These are phyloP conservation scores for Phaedon cochleariae DNA, from an alignment of 2,888 invertebrate species.

Conservation along the genomic window DNA sequence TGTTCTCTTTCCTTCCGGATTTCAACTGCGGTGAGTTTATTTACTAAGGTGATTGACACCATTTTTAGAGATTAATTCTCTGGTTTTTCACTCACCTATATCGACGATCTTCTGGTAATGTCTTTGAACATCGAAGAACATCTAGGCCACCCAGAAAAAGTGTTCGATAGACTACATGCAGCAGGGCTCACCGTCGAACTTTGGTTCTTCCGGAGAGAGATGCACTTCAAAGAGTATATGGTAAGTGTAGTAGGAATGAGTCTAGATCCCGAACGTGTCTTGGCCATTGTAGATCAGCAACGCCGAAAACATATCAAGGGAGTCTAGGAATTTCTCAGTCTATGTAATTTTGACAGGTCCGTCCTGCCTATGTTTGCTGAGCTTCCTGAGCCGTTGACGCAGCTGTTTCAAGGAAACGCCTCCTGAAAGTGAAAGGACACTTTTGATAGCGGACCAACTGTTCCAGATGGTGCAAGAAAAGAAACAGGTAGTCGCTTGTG, in stretches of 20 bases:
- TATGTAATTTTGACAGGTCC: constrained; percentile 27
- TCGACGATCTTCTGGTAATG: constrained; percentile 20
- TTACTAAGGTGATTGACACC: background rate
- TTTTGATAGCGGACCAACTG: no score
- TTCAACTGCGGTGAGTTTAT: no score
- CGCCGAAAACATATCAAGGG: constrained; percentile 26
- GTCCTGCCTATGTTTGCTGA: constrained; percentile 7
- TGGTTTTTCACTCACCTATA: background rate
- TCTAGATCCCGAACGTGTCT: constrained; percentile 31
- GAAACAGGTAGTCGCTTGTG: constrained; percentile 13
- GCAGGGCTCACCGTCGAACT: constrained; percentile 33
- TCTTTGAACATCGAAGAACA: constrained; percentile 32
- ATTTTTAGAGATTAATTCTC: background rate
- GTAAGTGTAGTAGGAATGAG: constrained; percentile 22
- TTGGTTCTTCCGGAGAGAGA: constrained; percentile 32
- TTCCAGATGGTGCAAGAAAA: no score
- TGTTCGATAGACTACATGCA: constrained; percentile 26
- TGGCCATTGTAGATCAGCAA: constrained; percentile 34
- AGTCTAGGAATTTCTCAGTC: constrained; percentile 31
- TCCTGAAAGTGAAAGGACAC: constrained; percentile 5
- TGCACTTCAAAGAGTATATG: constrained; percentile 17
- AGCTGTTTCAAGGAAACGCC: constrained; percentile 6
- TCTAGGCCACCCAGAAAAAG: constrained; percentile 21
- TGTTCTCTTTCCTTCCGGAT: background rate
- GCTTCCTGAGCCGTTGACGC: constrained; percentile 12